A percentile compares a stretch with the other conserved stretches of the same genome.
Evolutionary conservation across 2,888 invertebrate genomes (phyloP).

Genomic region (Rosalia funebris): DNA sequence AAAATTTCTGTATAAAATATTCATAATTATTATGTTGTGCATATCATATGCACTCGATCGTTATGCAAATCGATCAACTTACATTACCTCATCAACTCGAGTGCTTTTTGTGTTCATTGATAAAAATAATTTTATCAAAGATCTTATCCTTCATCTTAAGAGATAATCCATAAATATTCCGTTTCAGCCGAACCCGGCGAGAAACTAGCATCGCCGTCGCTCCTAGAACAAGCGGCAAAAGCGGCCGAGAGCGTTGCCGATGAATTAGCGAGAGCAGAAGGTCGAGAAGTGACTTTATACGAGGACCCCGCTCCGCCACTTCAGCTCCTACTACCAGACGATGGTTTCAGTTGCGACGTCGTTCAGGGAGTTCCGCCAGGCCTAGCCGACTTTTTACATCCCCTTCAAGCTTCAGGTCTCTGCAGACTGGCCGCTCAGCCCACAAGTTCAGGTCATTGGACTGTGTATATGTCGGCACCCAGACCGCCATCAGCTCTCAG

Average conservation of each 20-base stretch:
- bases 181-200: constrained; percentile 63
- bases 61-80: too few relatives aligned
- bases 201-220: constrained; percentile 66
- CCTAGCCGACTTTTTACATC: constrained; percentile 86
- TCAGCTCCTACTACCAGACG: constrained; percentile 91
- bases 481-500: constrained; percentile 62
- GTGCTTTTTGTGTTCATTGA: too few relatives aligned
- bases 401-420: constrained; percentile 84
- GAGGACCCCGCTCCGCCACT: constrained; percentile 92
- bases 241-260: constrained; percentile 92
- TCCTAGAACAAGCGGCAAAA: constrained; percentile 76
- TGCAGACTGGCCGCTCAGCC: constrained; percentile 92
- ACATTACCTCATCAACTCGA: too few relatives aligned
- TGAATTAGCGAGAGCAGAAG: constrained; percentile 89
- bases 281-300: constrained; percentile 86
- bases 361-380: constrained; percentile 91
- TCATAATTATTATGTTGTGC: too few relatives aligned
- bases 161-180: too few relatives aligned
- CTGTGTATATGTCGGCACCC: constrained; percentile 83
- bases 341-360: constrained; percentile 96
- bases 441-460: constrained; percentile 93
- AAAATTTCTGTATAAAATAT: too few relatives aligned
- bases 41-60: too few relatives aligned
- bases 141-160: too few relatives aligned
- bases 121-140: too few relatives aligned